Percentiles rank a stretch among this genome's conserved stretches.
Conservation (phyloP, 2,797 vertebrate species). For the Novumbra hubbsi region DNA sequence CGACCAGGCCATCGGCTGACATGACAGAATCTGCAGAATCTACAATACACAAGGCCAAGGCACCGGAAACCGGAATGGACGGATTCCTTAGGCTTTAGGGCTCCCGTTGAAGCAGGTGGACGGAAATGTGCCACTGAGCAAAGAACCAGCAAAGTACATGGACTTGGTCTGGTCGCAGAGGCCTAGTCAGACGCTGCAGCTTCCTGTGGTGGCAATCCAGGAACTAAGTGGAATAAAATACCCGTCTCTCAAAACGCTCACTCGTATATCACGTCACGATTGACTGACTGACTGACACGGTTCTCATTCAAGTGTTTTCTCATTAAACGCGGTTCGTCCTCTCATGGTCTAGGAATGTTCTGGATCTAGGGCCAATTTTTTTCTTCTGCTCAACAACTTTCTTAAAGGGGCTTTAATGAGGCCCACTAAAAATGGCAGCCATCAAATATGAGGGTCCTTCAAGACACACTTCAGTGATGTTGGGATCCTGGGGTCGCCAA, state of each 20-base stretch:
- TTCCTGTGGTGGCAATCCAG: slow-evolving; percentile 34
- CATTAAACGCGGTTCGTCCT: slow-evolving; percentile 34
- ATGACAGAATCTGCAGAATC: slow-evolving; percentile 76
- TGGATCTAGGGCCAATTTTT: slow-evolving; percentile 30
- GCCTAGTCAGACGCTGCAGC: slow-evolving; percentile 29
- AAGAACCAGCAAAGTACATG: slow-evolving; percentile 16
- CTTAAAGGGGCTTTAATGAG: slow-evolving; percentile 46
- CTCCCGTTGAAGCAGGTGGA: slow-evolving; percentile 11
- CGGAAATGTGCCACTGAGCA: slow-evolving; percentile 21
- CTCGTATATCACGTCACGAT: slow-evolving; percentile 39
- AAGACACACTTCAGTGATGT: slow-evolving; percentile 40
- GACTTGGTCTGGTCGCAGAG: not conserved
- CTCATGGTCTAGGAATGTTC: slow-evolving; percentile 58
- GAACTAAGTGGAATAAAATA: slow-evolving; percentile 29
- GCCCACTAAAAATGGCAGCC: slow-evolving; percentile 38
- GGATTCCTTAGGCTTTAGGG: slow-evolving; percentile 46
- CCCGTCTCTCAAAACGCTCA: slow-evolving; percentile 15
- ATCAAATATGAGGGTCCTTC: slow-evolving; percentile 29
- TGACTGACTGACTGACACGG: slow-evolving; percentile 41
- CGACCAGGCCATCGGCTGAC: slow-evolving; percentile 77
- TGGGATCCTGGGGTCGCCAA: slow-evolving; percentile 28
- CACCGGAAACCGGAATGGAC: slow-evolving; percentile 70
- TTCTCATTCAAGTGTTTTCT: slow-evolving; percentile 43
- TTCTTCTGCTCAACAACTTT: slow-evolving; percentile 52
- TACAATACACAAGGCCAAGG: slow-evolving; percentile 72